A percentile compares a stretch with the other conserved stretches of the same genome.
phyloP scores from a whole-genome alignment of 2,888 invertebrate genomes.

The Phasia obesa region DNA sequence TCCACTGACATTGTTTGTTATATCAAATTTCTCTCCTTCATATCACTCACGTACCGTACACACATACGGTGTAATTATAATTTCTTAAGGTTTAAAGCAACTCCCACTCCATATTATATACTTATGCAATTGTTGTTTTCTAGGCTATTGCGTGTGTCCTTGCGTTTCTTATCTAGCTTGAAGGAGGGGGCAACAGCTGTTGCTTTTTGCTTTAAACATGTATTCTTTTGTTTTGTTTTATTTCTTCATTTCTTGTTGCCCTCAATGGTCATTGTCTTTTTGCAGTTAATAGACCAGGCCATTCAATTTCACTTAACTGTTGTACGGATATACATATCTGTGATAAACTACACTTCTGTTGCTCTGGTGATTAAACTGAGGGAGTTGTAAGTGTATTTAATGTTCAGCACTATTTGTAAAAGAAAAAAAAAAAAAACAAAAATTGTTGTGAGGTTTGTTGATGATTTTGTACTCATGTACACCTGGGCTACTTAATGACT shows the following conservation, averaged over 20 bases:
- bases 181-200: conserved; percentile 62
- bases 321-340: conserved; percentile 52
- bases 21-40: not conserved
- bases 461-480: not conserved
- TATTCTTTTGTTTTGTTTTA: conserved; percentile 4
- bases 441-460: not conserved
- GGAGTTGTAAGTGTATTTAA: conserved; percentile 42
- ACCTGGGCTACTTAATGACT: conserved; percentile 62
- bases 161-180: conserved; percentile 22
- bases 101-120: conserved; percentile 1
- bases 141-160: conserved; percentile 33
- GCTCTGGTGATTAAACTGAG: conserved; percentile 20
- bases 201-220: conserved; percentile 28
- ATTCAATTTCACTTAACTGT: conserved; percentile 66
- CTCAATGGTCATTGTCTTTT: conserved; percentile 37
- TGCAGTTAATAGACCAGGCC: conserved; percentile 58
- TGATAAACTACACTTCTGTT: conserved; percentile 26
- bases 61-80: conserved; percentile 17
- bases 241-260: conserved; percentile 2
- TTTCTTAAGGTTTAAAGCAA: conserved; percentile 7
- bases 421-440: too few species aligned
- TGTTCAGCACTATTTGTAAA: conserved; percentile 32
- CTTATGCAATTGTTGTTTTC: conserved; percentile 27
- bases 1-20: conserved; percentile 43
- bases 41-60: not conserved